Evolutionary conservation across 2,797 vertebrate species (phyloP), one percentile per base, ranked within the genome.

Genomic region (Gallinago stenura): DNA sequence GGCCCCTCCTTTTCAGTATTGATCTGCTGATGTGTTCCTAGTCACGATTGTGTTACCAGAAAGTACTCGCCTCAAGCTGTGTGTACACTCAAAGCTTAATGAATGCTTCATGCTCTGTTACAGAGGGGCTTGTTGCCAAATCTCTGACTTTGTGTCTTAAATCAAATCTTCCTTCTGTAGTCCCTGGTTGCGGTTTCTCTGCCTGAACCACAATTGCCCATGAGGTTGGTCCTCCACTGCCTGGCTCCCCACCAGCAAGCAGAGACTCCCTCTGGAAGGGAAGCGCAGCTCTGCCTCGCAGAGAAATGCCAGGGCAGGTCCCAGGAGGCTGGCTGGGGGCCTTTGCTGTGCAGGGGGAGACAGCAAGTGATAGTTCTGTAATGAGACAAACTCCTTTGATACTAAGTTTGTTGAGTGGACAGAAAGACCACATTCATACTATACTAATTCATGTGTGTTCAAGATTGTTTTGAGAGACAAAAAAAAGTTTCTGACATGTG

Each of bases 261-360:
- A 0, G 57, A 66, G 43, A 10, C 48, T 75, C 30, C 51, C 16
- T 48, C 17, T 66, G 72, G 72, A 60, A 78, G 56, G 57, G 56
- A 10, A 22, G 45, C 0, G 0, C 13, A 19, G 60, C 65, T 64
- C 45, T 41, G 43, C 25, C 60, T 61, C 0, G 1, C 6, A 18
- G n/a, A 9, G 13, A 5, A 3, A 26, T 45, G 26, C 66, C 26
- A 31, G 61, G 56, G 37, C 51, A 72, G 15, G 4, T 72, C 35
- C n/a, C 0, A 0, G 46, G 48, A 43, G 54, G n/a, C 37, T 57
- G 61, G 5, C 61, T 58, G 45, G 43, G 24, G 26, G 19, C 45
- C 12, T 24, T 22, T 41, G 30, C 50, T 56, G 56, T 0, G 0
- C 50, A 24, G 68, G 6, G 54, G 75, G 35, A 33, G 24, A 25